Percentiles rank a stretch among this genome's conserved stretches.
Evolutionary conservation across 2,888 invertebrate species (phyloP).

Genomic region (Macaria liturata): DNA sequence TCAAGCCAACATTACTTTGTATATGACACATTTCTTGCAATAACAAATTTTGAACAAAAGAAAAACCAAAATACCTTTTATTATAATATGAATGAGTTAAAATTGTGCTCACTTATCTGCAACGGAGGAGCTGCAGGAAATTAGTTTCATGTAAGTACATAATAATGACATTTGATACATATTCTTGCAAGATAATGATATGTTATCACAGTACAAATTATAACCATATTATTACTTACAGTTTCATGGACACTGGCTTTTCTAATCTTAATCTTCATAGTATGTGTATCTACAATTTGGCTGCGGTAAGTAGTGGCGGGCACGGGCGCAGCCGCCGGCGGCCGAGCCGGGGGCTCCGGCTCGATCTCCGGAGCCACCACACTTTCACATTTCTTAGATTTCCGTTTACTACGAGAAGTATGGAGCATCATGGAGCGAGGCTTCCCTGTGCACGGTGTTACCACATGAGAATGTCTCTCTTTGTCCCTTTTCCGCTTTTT

Average conservation of each 20-base stretch:
- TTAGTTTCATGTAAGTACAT: too few species aligned
- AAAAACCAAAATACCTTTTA: too few species aligned
- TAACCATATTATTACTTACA: constrained; percentile 49
- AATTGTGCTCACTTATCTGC: too few species aligned
- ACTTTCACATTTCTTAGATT: constrained; percentile 70
- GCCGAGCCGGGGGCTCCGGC: constrained; percentile 14
- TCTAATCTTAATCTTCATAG: constrained; percentile 88
- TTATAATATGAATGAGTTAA: too few species aligned
- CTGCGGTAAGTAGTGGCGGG: constrained; percentile 78
- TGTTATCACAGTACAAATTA: too few species aligned
- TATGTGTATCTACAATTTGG: constrained; percentile 85
- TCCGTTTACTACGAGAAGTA: constrained; percentile 77
- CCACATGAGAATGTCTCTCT: constrained; percentile 66
- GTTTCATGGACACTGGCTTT: constrained; percentile 80
- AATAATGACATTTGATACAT: too few species aligned
- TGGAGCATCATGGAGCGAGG: constrained; percentile 78
- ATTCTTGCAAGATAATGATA: too few species aligned
- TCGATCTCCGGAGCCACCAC: constrained; percentile 28
- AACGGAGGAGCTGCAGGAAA: too few species aligned
- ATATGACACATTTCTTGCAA: too few species aligned
- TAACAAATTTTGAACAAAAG: too few species aligned
- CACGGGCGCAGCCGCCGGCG: constrained; percentile 6
- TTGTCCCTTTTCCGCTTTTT: constrained; percentile 76
- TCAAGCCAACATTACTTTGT: too few species aligned
- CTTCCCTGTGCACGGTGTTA: constrained; percentile 77